Conservation (phyloP, 2,113 vertebrate genomes). For the Mionectes macconnelli region DNA sequence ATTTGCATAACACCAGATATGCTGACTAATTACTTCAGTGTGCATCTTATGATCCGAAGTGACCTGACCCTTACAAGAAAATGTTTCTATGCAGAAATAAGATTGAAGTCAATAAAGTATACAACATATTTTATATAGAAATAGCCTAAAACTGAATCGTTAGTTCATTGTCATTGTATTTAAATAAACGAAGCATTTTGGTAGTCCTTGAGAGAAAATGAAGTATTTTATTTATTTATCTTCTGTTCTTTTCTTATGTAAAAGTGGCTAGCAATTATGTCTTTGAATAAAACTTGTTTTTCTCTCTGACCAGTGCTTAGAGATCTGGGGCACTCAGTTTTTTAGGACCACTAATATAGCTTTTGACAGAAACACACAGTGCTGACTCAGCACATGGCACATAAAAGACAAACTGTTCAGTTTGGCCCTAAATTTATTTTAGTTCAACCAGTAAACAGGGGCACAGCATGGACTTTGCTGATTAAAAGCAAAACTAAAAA, state of each 20-base stretch:
- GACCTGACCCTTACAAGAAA: not conserved
- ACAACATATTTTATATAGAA: not conserved
- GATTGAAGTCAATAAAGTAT: not conserved
- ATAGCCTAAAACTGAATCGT: not conserved
- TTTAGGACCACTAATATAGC: not conserved
- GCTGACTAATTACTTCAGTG: not conserved
- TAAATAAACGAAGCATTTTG: not conserved
- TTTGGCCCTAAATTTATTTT: slow-evolving; percentile 28
- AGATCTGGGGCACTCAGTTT: not conserved
- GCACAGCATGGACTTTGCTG: not conserved
- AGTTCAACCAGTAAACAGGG: slow-evolving; percentile 28
- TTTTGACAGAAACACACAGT: slow-evolving; percentile 8
- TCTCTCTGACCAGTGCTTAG: not conserved
- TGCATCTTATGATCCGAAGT: not conserved
- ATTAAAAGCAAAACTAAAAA: slow-evolving; percentile 50
- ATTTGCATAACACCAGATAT: not conserved
- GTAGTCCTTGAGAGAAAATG: not conserved
- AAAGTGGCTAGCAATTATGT: not conserved
- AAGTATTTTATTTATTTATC: not conserved
- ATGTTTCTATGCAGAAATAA: not conserved
- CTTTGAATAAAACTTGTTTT: not conserved
- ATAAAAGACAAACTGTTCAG: slow-evolving; percentile 13
- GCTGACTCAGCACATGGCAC: slow-evolving; percentile 31
- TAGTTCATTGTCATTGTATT: not conserved
- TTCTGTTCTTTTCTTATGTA: not conserved